A percentile compares a stretch with the other conserved stretches of the same genome.
Conservation (phyloP, 2,797 vertebrate genomes). For the Morus bassanus region DNA sequence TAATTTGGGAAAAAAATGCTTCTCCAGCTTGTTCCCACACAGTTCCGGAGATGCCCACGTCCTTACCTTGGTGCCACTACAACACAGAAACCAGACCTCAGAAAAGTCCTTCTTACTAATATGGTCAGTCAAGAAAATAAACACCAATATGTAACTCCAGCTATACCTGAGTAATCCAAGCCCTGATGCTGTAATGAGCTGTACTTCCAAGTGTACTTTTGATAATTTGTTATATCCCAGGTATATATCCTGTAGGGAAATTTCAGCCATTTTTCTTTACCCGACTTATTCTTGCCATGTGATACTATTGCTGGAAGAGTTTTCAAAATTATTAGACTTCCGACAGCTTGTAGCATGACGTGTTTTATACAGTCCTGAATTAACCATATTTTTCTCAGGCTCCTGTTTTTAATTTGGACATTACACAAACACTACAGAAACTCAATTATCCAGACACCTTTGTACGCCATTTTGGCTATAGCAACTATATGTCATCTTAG, state of each 20-base stretch:
- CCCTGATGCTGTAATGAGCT: slow-evolving; percentile 37
- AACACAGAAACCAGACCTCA: background rate
- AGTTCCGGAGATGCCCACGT: background rate
- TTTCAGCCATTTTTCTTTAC: slow-evolving; percentile 55
- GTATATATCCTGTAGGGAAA: slow-evolving; percentile 24
- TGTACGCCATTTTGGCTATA: background rate
- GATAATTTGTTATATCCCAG: slow-evolving; percentile 29
- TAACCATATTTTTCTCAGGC: slow-evolving; percentile 37
- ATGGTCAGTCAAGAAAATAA: background rate
- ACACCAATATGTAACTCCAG: background rate
- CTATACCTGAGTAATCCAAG: background rate
- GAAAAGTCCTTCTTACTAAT: background rate
- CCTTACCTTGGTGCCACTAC: background rate
- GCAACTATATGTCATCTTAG: background rate
- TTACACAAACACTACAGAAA: slow-evolving; percentile 35
- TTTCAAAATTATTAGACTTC: slow-evolving; percentile 36
- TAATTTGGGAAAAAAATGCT: background rate
- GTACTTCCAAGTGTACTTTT: slow-evolving; percentile 38
- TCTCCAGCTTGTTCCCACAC: background rate
- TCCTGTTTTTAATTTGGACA: slow-evolving; percentile 55
- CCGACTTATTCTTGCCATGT: slow-evolving; percentile 20
- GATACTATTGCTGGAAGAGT: slow-evolving; percentile 30
- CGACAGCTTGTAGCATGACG: background rate
- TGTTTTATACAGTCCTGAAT: slow-evolving; percentile 24
- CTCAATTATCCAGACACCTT: slow-evolving; percentile 16